Percentiles rank a stretch among this genome's conserved stretches.
These are phyloP conservation scores for Sthenelais limicola DNA, from an alignment of 2,888 invertebrate genomes.

Conservation along the genomic window DNA sequence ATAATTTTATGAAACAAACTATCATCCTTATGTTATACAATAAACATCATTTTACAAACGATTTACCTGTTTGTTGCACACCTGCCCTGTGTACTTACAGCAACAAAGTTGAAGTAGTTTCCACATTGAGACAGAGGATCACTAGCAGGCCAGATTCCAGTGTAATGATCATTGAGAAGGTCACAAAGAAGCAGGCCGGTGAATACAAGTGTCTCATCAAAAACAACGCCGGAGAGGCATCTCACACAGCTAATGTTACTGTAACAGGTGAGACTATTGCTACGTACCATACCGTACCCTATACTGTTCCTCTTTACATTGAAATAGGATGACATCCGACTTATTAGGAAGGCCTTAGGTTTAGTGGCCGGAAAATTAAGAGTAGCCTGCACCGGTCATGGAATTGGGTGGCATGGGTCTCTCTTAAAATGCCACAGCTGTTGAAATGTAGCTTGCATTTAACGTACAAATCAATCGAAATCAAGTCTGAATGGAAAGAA, in stretches of 20 bases:
- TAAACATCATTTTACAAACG: neutral
- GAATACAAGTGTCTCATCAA: conserved; percentile 44
- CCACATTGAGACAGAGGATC: conserved; percentile 75
- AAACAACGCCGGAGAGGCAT: conserved; percentile 51
- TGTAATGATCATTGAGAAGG: neutral
- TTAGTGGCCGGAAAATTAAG: too few species aligned
- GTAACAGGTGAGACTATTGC: conserved; percentile 84
- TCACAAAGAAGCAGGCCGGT: neutral
- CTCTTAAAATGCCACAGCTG: too few species aligned
- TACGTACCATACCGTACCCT: neutral
- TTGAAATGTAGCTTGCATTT: too few species aligned
- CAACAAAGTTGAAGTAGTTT: conserved; percentile 71
- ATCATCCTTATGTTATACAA: too few species aligned
- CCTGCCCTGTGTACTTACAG: conserved; percentile 5
- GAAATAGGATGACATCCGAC: too few species aligned
- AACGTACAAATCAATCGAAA: too few species aligned
- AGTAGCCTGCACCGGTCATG: too few species aligned
- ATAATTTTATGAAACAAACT: too few species aligned
- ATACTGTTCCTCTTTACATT: neutral
- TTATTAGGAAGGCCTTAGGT: too few species aligned
- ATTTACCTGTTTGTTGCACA: neutral
- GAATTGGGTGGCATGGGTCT: too few species aligned
- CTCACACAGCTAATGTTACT: conserved; percentile 76
- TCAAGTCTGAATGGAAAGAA: too few species aligned
- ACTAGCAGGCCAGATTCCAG: conserved; percentile 1